These are phyloP conservation scores for Dendropsophus ebraccatus DNA, from an alignment of 2,113 vertebrate genomes.

Conservation along the genomic window DNA sequence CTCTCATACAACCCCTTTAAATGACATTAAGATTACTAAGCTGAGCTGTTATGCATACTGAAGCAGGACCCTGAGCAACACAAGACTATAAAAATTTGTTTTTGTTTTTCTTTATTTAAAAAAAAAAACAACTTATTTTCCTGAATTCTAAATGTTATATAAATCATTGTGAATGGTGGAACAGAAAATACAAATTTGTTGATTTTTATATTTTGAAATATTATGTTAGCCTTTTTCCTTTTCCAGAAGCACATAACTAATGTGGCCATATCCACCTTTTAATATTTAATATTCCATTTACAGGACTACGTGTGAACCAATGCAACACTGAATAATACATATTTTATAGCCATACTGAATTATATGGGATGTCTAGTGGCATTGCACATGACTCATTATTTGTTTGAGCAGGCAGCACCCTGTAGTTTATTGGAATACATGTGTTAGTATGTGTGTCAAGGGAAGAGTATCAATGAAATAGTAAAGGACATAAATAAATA, in stretches of 20 bases:
- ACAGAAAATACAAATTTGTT: background rate
- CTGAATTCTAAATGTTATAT: background rate
- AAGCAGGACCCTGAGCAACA: background rate
- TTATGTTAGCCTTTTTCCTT: constrained; percentile 5
- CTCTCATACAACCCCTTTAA: background rate
- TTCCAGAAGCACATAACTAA: constrained; percentile 32
- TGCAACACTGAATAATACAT: constrained; percentile 46
- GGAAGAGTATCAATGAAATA: constrained; percentile 45
- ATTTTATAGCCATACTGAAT: constrained; percentile 28
- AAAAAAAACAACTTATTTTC: background rate
- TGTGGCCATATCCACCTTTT: constrained; percentile 19
- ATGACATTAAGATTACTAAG: background rate
- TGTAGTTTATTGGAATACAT: constrained; percentile 43
- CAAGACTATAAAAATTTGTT: background rate
- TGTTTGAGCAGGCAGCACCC: constrained; percentile 12
- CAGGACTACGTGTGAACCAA: constrained; percentile 14
- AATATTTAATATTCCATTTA: constrained; percentile 50
- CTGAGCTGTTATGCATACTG: background rate
- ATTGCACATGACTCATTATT: constrained; percentile 32
- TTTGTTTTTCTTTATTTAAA: too few species aligned
- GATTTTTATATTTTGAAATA: background rate
- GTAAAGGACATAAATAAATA: constrained; percentile 38
- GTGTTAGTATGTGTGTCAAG: constrained; percentile 32
- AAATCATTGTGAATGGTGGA: background rate
- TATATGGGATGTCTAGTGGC: constrained; percentile 22